Percentiles rank a stretch among this genome's conserved stretches.
Conservation (phyloP, 2,797 vertebrate genomes). For the Pseudochromis fuscus region DNA sequence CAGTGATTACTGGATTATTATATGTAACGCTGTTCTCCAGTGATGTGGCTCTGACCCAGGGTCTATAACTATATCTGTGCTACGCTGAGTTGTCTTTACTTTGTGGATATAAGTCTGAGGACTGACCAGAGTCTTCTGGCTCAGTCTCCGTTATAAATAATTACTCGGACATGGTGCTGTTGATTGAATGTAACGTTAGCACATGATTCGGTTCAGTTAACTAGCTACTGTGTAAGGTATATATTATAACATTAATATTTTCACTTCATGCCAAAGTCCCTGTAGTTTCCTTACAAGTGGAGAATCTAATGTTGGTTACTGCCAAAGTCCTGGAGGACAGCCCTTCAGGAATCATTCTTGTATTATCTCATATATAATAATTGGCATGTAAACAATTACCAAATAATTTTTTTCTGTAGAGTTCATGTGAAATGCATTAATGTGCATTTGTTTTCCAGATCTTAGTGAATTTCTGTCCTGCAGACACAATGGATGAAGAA, state of each 20-base stretch:
- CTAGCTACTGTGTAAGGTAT: neutral
- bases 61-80: too few relatives aligned
- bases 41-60: too few relatives aligned
- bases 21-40: too few relatives aligned
- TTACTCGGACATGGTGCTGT: neutral
- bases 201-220: neutral
- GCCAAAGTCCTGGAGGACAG: neutral
- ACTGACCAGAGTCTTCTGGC: too few relatives aligned
- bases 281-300: neutral
- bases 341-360: neutral
- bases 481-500: constrained; percentile 92
- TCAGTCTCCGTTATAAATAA: neutral
- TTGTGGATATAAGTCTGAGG: too few relatives aligned
- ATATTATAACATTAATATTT: too few relatives aligned
- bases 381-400: neutral
- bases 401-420: too few relatives aligned
- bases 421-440: neutral
- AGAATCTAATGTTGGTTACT: neutral
- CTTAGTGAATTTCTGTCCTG: neutral
- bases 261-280: neutral
- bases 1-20: too few relatives aligned
- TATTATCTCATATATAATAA: neutral
- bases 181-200: neutral
- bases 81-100: too few relatives aligned
- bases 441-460: neutral